These are phyloP conservation scores for Harmothoe impar DNA, from an alignment of 2,888 invertebrate species.

Conservation along the genomic window DNA sequence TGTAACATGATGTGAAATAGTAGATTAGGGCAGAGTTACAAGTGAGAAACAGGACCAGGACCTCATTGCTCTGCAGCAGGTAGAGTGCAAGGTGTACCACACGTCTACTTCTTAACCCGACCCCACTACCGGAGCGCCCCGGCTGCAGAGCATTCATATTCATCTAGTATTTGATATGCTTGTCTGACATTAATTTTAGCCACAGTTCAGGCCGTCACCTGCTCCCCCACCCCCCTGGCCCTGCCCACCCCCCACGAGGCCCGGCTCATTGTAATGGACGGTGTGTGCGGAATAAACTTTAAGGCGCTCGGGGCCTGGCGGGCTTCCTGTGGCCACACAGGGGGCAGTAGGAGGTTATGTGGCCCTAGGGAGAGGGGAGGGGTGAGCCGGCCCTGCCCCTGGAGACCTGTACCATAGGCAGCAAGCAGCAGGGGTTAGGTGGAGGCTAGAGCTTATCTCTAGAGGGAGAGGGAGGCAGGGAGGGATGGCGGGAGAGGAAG, in stretches of 20 bases:
- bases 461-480: background rate
- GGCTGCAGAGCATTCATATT: slow-evolving; percentile 28
- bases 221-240: background rate
- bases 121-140: background rate
- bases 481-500: no score
- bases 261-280: slow-evolving; percentile 37
- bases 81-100: no score
- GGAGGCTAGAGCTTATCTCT: background rate
- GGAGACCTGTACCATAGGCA: background rate
- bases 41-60: no score
- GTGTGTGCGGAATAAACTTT: slow-evolving; percentile 48
- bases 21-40: no score
- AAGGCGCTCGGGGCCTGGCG: background rate
- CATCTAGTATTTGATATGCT: slow-evolving; percentile 62
- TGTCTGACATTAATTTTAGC: slow-evolving; percentile 61
- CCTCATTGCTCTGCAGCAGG: no score
- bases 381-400: background rate
- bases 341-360: slow-evolving; percentile 4
- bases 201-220: slow-evolving; percentile 57
- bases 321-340: background rate
- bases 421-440: background rate
- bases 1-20: no score
- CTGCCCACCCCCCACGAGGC: background rate
- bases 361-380: background rate
- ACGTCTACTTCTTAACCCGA: background rate